Evolutionary conservation across 2,113 vertebrate genomes (phyloP), one percentile per base, ranked within the genome.

Genomic region (Zingel zingel): DNA sequence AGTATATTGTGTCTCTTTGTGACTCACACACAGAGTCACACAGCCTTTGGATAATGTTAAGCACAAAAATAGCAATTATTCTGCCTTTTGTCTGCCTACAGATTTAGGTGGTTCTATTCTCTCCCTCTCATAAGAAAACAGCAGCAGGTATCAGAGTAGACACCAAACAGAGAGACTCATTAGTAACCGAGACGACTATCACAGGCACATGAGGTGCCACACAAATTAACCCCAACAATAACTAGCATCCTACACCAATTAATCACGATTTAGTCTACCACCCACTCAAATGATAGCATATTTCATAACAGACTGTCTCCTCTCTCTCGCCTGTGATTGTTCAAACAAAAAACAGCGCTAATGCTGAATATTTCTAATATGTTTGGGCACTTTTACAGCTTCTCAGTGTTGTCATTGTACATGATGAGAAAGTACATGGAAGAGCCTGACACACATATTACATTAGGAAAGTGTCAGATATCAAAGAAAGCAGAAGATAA

Each of bases 141-240:
- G 65, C 88, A 86, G 85, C 90, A 93, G 90, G 90, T 94, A 94
- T 94, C 91, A 93, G 93, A 93, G 78, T 85, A 90, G 87, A 86
- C 84, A 82, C 73, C 87, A 89, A 91, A 90, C 84, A 82, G 85
- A 91, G 93, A 92, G 94, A 96, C 93, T 94, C 93, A 96, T 96
- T 95, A 96, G 91, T 86, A 91, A 87, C 70, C 15, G 62, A 91
- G 94, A 94, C 94, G 88, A 91, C 91, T 91, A 95, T 95, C 92
- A 86, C 86, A 93, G 89, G 95, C 89, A 90, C 94, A 85, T 81
- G 93, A 94, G 93, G 89, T 25, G 25, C 86, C 86, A 88, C 77
- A 77, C 62, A 91, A 94, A 94, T 96, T 92, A 96, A 74, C 91
- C 95, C 89, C 94, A 93, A 93, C 94, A 93, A 93, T 86, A 93